phyloP scores from a whole-genome alignment of 2,113 vertebrate genomes.

The Rostratula benghalensis region DNA sequence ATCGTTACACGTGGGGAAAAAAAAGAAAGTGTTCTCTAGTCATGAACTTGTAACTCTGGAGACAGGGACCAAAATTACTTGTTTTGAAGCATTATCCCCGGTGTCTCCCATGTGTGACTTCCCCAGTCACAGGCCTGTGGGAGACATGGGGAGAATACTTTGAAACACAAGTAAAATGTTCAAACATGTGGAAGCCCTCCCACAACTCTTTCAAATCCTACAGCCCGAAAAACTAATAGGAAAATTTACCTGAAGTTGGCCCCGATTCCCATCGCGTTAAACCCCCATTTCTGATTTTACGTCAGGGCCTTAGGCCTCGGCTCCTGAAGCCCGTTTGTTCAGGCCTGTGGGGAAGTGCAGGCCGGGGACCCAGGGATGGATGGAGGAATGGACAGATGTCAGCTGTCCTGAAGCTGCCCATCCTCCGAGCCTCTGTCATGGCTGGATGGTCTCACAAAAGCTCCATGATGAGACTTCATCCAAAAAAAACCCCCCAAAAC shows the following conservation, averaged over 20 bases:
- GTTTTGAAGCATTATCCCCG: neutral
- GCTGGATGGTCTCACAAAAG: neutral
- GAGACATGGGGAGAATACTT: too few relatives aligned
- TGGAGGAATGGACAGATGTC: neutral
- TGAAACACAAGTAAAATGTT: neutral
- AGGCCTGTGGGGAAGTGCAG: neutral
- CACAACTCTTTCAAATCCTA: neutral
- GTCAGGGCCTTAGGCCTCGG: neutral
- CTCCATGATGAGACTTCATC: neutral
- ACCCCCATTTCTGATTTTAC: neutral
- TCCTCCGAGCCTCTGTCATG: neutral
- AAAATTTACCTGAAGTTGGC: neutral
- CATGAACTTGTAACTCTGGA: neutral
- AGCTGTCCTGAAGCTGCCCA: neutral
- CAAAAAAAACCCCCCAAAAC: neutral
- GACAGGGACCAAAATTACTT: neutral
- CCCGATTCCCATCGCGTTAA: neutral
- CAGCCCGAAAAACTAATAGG: neutral
- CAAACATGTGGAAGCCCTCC: neutral
- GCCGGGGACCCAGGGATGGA: neutral
- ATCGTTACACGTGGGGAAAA: fast-evolving
- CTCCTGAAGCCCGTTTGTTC: neutral
- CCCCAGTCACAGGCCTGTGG: fast-evolving
- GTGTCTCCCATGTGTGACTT: neutral
- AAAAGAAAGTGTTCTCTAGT: neutral